Conservation (phyloP, 2,113 vertebrate genomes). For the Oenanthe melanoleuca region DNA sequence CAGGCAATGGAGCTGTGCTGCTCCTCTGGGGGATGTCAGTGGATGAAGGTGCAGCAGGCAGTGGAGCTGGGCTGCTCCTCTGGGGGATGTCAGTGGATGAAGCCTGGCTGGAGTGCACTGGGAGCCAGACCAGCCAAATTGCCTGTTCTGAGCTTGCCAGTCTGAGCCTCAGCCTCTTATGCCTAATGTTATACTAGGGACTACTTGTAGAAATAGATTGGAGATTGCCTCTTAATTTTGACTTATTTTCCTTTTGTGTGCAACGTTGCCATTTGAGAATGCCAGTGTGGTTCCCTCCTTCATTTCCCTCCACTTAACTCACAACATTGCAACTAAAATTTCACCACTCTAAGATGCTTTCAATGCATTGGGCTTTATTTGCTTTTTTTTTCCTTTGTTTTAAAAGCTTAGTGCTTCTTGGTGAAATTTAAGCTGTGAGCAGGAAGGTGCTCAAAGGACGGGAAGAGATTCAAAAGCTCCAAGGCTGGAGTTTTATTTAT, state of each 20-base stretch:
- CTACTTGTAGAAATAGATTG: background rate
- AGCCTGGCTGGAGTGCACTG: background rate
- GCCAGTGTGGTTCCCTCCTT: background rate
- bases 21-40: no score
- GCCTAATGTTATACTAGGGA: background rate
- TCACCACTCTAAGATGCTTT: background rate
- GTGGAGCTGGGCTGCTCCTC: background rate
- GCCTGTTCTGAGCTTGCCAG: background rate
- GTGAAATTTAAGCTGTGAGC: background rate
- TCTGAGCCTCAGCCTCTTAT: background rate
- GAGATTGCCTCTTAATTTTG: constrained; percentile 8
- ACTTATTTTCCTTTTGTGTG: background rate
- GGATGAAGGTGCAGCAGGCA: background rate
- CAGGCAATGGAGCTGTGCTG: no score
- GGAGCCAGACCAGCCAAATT: background rate
- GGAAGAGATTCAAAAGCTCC: background rate
- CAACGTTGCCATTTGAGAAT: background rate
- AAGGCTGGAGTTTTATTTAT: constrained; percentile 38
- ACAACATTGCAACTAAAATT: background rate
- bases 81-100: background rate
- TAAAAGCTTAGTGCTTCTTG: background rate
- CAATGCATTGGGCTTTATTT: background rate
- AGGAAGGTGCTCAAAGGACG: background rate
- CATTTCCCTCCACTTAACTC: background rate
- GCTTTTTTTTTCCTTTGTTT: background rate